Base-by-base conservation (phyloP, 2,113 vertebrate genomes). In the Labrus mixtus region DNA sequence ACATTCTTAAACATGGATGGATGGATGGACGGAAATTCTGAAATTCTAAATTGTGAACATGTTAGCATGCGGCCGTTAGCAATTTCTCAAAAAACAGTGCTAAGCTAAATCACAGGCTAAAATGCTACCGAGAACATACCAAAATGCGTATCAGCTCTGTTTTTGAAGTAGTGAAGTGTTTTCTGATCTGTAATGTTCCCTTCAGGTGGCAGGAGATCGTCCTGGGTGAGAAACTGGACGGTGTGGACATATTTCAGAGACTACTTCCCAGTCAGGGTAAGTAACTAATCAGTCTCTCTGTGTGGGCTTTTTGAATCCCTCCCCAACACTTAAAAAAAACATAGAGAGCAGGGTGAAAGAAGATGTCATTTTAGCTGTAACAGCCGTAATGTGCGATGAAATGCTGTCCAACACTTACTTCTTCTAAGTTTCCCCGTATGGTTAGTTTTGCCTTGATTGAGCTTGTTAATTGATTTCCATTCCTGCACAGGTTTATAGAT, bases 161-260 rank as follows among this genome's bases (percentile, higher is more conserved):
- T 61, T 23, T 55, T 17, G 64, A 41, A 37, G 25, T 20, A 39
- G 41, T 46, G 8, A 23, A 43, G 4, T 22, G 19, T 41, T 20
- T 45, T 68, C 9, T 39, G 16, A 39, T 39, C 4, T 65, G 33
- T 43, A 0, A 54, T 33, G 25, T 76, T 68, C 2, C 58, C 22
- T 41, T 72, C 79, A 99, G 98, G 97, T 82, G 98, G 98, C 65
- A 95, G 98, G 68, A 95, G 98, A 79, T 99, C 98, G 0, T 88
- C 95, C 0, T 99, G 98, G 98, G 97, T 99, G 76, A 96, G 98
- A 70, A 97, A 87, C 91, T 99, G 98, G 98, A 94, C 96, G 3
- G 88, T 99, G 48, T 99, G 98, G 98, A 95, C 94, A 0, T 99
- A 99, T 88, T 99, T 98, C 90, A 92, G 96, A 84, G 98, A 99